Evolutionary conservation across 2,113 vertebrate species (phyloP).

Genomic region (Steatornis caripensis): DNA sequence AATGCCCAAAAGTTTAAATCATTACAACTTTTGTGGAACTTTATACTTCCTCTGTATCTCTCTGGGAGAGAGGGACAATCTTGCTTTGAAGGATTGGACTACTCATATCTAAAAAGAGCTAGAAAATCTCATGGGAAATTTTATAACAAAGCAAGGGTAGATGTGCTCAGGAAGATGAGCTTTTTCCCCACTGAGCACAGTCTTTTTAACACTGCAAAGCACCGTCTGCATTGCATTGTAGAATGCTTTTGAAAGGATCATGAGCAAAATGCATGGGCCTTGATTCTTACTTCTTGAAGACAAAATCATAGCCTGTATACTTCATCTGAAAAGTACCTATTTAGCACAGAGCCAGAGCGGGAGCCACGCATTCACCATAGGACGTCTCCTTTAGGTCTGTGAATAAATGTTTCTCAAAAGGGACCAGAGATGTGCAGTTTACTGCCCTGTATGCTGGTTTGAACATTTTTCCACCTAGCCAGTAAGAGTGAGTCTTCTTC

Average conservation of each 20-base stretch:
- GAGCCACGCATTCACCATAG: neutral
- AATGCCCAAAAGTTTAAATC: neutral
- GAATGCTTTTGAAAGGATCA: neutral
- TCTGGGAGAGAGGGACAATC: neutral
- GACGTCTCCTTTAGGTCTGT: neutral
- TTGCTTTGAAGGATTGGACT: neutral
- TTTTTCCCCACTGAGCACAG: neutral
- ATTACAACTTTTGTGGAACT: neutral
- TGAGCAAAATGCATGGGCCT: neutral
- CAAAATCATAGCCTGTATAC: neutral
- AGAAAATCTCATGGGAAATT: neutral
- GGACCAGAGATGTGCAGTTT: neutral
- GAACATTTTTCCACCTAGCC: neutral
- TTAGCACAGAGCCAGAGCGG: neutral
- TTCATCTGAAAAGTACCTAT: neutral
- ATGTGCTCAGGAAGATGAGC: neutral
- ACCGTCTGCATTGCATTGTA: neutral
- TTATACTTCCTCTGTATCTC: neutral
- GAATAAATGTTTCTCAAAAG: neutral
- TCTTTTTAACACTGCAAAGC: neutral
- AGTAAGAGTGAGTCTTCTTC: neutral
- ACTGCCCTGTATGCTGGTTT: neutral
- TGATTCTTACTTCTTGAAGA: neutral
- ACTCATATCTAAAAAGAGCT: neutral
- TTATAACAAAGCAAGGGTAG: neutral